Evolutionary conservation across 2,113 vertebrate genomes (phyloP).

Genomic region (Motacilla alba): DNA sequence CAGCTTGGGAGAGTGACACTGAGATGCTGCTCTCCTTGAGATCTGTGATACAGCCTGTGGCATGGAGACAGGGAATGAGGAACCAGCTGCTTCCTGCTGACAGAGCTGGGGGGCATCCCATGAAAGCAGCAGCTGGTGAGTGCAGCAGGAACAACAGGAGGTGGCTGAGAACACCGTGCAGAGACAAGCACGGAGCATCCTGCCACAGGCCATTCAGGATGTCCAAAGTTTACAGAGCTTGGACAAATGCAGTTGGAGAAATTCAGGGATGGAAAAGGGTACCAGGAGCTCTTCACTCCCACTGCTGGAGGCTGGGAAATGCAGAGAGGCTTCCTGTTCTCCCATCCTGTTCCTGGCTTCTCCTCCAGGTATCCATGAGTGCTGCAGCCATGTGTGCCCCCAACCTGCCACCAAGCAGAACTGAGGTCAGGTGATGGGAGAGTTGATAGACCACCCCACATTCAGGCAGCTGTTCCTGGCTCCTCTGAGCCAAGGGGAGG

Average conservation of each 20-base stretch:
- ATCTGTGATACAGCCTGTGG: rapidly evolving
- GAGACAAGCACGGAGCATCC: neutral
- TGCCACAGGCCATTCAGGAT: neutral
- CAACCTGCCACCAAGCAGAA: neutral
- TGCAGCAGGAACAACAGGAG: neutral
- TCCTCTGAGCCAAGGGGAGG: neutral
- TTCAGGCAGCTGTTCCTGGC: neutral
- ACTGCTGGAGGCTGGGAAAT: neutral
- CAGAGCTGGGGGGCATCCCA: neutral
- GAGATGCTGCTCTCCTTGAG: neutral
- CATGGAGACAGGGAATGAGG: neutral
- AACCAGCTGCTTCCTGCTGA: neutral
- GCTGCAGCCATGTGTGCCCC: rapidly evolving
- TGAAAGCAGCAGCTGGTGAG: neutral
- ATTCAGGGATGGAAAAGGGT: neutral
- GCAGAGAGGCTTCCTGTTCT: neutral
- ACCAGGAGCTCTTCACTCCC: neutral
- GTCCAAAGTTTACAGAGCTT: neutral
- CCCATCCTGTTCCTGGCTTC: neutral
- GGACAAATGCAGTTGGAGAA: neutral
- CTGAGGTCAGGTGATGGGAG: neutral
- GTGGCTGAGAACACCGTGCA: neutral
- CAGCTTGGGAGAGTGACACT: neutral
- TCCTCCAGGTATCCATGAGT: neutral
- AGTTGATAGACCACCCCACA: neutral